These are phyloP conservation scores for Neodontobutis hainanensis DNA, from an alignment of 2,113 vertebrate genomes.

Conservation along the genomic window DNA sequence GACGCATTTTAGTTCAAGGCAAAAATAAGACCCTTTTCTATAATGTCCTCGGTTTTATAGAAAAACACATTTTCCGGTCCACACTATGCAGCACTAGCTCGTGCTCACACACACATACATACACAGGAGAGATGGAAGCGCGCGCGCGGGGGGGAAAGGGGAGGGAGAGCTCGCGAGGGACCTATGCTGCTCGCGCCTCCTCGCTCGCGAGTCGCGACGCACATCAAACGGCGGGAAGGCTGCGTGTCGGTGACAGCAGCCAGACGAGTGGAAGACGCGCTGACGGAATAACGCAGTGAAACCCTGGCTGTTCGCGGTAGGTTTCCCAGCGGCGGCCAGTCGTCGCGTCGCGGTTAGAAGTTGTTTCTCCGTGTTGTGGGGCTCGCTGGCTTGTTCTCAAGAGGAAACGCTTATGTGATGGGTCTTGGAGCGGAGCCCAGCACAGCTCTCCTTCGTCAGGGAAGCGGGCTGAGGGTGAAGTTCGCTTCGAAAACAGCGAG, in stretches of 20 bases:
- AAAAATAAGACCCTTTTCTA: not conserved
- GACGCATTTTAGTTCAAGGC: no score
- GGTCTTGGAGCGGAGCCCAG: slow-evolving; percentile 71
- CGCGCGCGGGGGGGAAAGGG: not conserved
- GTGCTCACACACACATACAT: not conserved
- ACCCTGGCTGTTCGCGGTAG: not conserved
- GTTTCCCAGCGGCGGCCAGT: not conserved
- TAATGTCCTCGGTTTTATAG: not conserved
- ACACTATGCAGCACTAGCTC: slow-evolving; percentile 2
- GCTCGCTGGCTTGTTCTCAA: not conserved
- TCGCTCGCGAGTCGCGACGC: slow-evolving; percentile 26
- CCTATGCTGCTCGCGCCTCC: slow-evolving; percentile 11
- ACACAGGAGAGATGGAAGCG: not conserved
- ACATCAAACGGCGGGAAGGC: slow-evolving; percentile 14
- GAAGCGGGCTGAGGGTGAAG: slow-evolving; percentile 56
- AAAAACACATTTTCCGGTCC: not conserved
- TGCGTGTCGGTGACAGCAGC: slow-evolving; percentile 26
- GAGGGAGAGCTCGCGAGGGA: not conserved
- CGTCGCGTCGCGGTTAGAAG: slow-evolving; percentile 1
- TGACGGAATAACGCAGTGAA: not conserved
- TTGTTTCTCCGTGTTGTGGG: slow-evolving; percentile 4
- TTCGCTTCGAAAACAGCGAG: slow-evolving; percentile 27
- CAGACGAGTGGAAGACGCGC: slow-evolving; percentile 1
- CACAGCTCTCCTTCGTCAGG: slow-evolving; percentile 50
- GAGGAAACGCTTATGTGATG: slow-evolving; percentile 73